These are phyloP conservation scores for Plebejus argus DNA, from an alignment of 2,888 invertebrate genomes.

Conservation along the genomic window DNA sequence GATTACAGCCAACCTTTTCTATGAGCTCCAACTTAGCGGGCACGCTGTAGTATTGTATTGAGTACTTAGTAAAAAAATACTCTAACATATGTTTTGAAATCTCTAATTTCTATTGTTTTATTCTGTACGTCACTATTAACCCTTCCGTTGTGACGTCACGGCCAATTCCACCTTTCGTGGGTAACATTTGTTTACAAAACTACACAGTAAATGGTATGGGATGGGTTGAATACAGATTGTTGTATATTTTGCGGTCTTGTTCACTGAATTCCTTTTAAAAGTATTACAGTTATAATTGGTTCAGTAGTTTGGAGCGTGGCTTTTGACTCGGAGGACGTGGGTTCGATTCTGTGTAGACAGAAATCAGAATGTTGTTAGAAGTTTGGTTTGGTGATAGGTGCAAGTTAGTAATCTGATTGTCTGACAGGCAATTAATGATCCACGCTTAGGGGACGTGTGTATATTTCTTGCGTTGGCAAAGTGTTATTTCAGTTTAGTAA, in stretches of 20 bases:
- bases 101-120: neutral
- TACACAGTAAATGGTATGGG: neutral
- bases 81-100: neutral
- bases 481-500: too few relatives aligned
- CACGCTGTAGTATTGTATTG: too few relatives aligned
- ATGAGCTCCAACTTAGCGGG: too few relatives aligned
- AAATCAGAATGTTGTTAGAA: neutral
- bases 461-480: too few relatives aligned
- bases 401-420: too few relatives aligned
- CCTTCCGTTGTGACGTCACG: neutral
- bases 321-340: too few relatives aligned
- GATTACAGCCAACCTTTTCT: too few relatives aligned
- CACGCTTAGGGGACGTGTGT: too few relatives aligned
- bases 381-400: neutral
- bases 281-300: neutral
- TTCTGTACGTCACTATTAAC: neutral
- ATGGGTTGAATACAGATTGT: slow-evolving; percentile 4
- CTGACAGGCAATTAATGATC: too few relatives aligned
- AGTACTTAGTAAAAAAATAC: too few relatives aligned
- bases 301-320: neutral
- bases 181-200: slow-evolving; percentile 5
- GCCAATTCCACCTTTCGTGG: neutral
- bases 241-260: neutral
- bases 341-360: neutral
- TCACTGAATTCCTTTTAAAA: neutral